Evolutionary conservation across 2,113 vertebrate species (phyloP), one percentile per base, ranked within the genome.

Genomic region (Grammomys surdaster): DNA sequence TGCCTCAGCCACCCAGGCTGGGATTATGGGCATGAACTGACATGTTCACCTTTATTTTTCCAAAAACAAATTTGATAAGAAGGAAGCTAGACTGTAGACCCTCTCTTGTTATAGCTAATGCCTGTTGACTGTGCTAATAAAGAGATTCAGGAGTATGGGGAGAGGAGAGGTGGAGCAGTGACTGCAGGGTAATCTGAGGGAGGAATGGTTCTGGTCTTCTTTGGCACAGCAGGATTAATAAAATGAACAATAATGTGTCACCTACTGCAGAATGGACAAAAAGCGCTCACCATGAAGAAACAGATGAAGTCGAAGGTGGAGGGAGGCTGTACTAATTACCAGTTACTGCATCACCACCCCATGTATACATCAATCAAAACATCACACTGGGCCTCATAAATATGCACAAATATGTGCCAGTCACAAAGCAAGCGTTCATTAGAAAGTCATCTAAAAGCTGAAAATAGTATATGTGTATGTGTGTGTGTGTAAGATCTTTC

Each of bases 41-140:
- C 28, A 36, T 24, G 31, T 46, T 46, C 26, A 51, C 28, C 28
- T 36, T 46, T 67, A 67, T 33, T 72, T 54, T 88, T 51, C 20
- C 20, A 73, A 48, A 84, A 73, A 76, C 48, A 95, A 54, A 73
- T 90, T 87, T 86, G 67, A 63, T n/a, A 76, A 89, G 54, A 91
- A 82, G 65, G 88, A 94, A 92, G 89, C 58, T 72, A 73, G 91
- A 40, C 58, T 4, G 2, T 20, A 46, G 43, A 92, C 94, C 7
- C n/a, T 90, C 33, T 36, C 51, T 65, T 65, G 19, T 9, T 65
- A 16, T 43, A 65, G 28, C 56, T 94, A 63, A 51, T 28, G 13
- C 46, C 48, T 90, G 40, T 60, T 63, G 51, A 56, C 36, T 65
- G 0, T 58, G 43, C 31, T 46, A 80, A n/a, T 63, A 51, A 78